These are phyloP conservation scores for Drosophila obscura DNA, from an alignment of 1,140 invertebrate species.

Conservation along the genomic window DNA sequence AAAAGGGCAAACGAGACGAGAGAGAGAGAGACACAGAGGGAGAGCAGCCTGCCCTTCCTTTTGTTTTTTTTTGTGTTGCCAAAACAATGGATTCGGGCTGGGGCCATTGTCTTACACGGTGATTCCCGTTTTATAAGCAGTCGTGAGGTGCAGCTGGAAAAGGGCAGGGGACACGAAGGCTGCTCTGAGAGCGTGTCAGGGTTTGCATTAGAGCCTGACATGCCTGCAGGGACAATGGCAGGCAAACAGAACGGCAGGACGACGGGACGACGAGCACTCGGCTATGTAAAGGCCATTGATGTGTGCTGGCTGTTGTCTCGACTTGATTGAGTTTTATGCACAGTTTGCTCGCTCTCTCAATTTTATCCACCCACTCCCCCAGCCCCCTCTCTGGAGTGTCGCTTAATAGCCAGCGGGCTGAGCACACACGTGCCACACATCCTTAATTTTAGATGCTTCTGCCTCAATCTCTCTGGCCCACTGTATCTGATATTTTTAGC, in stretches of 20 bases:
- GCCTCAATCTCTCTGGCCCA: neutral
- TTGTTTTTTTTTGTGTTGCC: slow-evolving; percentile 57
- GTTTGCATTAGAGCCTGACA: slow-evolving; percentile 77
- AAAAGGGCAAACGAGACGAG: slow-evolving; percentile 54
- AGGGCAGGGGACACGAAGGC: neutral
- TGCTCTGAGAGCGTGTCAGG: slow-evolving; percentile 61
- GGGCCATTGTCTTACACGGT: slow-evolving; percentile 54
- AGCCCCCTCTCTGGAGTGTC: slow-evolving; percentile 40
- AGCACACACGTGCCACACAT: slow-evolving; percentile 68
- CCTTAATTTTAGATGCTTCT: slow-evolving; percentile 54
- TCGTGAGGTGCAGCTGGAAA: slow-evolving; percentile 51
- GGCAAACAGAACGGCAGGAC: slow-evolving; percentile 10
- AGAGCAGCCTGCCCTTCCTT: slow-evolving; percentile 26
- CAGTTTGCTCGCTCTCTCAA: slow-evolving; percentile 54
- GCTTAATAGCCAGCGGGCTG: slow-evolving; percentile 70
- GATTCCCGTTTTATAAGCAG: slow-evolving; percentile 41
- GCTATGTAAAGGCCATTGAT: slow-evolving; percentile 68
- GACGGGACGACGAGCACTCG: slow-evolving; percentile 4
- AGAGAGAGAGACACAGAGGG: slow-evolving; percentile 16
- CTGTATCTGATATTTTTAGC: slow-evolving; percentile 21
- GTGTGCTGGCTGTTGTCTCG: slow-evolving; percentile 66
- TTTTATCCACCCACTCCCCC: neutral
- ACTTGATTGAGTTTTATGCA: slow-evolving; percentile 81
- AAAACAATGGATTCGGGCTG: slow-evolving; percentile 59
- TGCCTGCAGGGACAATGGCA: slow-evolving; percentile 70